These are phyloP conservation scores for Perca schrenkii DNA, from an alignment of 2,113 vertebrate genomes.

Conservation along the genomic window DNA sequence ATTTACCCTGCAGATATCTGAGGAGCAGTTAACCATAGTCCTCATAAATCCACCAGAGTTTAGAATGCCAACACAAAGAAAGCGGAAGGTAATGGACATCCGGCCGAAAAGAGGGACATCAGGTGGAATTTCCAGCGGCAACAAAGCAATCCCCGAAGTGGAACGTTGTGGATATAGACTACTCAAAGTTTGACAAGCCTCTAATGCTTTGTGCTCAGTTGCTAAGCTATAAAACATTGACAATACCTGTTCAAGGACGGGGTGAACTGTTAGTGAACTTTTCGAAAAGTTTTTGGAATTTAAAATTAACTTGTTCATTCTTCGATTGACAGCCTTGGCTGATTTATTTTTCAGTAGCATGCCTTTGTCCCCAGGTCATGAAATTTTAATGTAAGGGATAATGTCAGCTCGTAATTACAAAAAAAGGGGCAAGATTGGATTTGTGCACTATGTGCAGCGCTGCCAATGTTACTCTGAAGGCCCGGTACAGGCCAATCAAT, in stretches of 20 bases:
- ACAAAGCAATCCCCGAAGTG: too few relatives aligned
- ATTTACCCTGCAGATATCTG: too few relatives aligned
- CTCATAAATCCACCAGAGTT: too few relatives aligned
- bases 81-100: too few relatives aligned
- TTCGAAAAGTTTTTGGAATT: slow-evolving; percentile 13
- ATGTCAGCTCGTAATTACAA: slow-evolving; percentile 69
- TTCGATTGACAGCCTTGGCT: slow-evolving; percentile 37
- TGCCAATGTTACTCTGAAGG: slow-evolving; percentile 56
- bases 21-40: too few relatives aligned
- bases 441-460: slow-evolving; percentile 47
- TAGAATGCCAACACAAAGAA: too few relatives aligned
- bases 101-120: too few relatives aligned
- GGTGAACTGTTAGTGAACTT: slow-evolving; percentile 4
- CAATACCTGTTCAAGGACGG: background rate
- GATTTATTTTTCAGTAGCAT: slow-evolving; percentile 58
- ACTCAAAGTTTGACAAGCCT: too few relatives aligned
- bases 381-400: slow-evolving; percentile 71
- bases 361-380: slow-evolving; percentile 67
- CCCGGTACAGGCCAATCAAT: slow-evolving; percentile 63
- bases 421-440: slow-evolving; percentile 62
- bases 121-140: too few relatives aligned
- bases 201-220: too few relatives aligned
- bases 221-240: background rate
- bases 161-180: too few relatives aligned
- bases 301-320: slow-evolving; percentile 36